Evolutionary conservation across 1,140 invertebrate genomes (phyloP).

Genomic region (Trissolcus basalis): DNA sequence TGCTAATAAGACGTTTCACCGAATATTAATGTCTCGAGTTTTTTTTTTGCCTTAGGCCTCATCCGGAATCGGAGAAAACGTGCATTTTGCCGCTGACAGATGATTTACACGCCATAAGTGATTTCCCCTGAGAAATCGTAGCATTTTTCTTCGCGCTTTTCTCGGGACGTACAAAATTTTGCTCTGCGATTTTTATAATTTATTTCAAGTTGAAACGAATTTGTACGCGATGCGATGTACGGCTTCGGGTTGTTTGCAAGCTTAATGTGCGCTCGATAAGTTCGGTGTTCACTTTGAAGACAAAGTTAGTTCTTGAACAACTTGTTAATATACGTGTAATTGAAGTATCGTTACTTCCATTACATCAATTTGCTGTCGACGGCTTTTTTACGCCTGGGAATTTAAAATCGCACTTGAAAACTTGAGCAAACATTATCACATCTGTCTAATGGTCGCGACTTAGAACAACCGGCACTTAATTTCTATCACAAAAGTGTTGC

Average conservation of each 20-base stretch:
- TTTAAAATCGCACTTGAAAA: too few relatives aligned
- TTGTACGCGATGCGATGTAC: not conserved
- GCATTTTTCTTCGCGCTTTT: slow-evolving; percentile 10
- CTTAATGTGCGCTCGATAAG: slow-evolving; percentile 9
- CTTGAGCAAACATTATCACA: too few relatives aligned
- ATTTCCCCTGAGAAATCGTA: slow-evolving; percentile 26
- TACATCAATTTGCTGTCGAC: too few relatives aligned
- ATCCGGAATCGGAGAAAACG: slow-evolving; percentile 24
- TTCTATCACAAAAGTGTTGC: too few relatives aligned
- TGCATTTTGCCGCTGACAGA: slow-evolving; percentile 35
- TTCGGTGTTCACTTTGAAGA: slow-evolving; percentile 4
- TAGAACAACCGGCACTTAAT: too few relatives aligned
- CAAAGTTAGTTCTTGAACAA: slow-evolving; percentile 3
- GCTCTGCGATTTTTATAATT: not conserved
- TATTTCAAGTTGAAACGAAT: not conserved
- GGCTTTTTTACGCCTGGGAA: too few relatives aligned
- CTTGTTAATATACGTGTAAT: slow-evolving; percentile 12
- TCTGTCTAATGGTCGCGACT: too few relatives aligned
- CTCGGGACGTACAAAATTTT: not conserved
- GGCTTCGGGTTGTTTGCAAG: not conserved
- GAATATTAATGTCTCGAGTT: slow-evolving; percentile 48
- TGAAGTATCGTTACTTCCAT: too few relatives aligned
- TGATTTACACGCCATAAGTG: slow-evolving; percentile 45
- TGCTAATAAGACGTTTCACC: slow-evolving; percentile 56
- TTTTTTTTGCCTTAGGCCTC: slow-evolving; percentile 31